Evolutionary conservation across 2,113 vertebrate species (phyloP).

Genomic region (Cathartes aura): DNA sequence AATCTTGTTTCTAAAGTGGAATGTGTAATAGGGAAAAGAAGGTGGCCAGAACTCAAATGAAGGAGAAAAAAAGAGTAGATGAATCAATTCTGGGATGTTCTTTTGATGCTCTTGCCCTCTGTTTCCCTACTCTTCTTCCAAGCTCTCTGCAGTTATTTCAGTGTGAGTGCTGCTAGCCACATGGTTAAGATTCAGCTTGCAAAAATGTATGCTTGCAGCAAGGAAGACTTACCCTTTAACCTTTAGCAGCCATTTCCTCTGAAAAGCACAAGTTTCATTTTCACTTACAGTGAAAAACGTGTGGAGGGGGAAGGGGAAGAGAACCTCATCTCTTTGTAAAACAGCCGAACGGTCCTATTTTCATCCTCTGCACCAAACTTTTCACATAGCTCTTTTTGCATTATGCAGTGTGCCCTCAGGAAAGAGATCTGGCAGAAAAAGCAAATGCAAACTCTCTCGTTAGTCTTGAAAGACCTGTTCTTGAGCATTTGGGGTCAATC

Average conservation of each 20-base stretch:
- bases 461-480: slow-evolving; percentile 46
- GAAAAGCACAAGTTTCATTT: slow-evolving; percentile 69
- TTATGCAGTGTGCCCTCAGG: slow-evolving; percentile 55
- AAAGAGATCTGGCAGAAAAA: slow-evolving; percentile 35
- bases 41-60: slow-evolving; percentile 1
- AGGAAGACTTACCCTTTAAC: slow-evolving; percentile 65
- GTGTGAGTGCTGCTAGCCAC: slow-evolving; percentile 57
- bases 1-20: neutral
- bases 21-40: neutral
- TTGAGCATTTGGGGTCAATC: slow-evolving; percentile 25
- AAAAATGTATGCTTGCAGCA: slow-evolving; percentile 45
- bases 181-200: slow-evolving; percentile 68
- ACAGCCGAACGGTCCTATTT: neutral
- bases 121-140: slow-evolving; percentile 22
- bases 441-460: slow-evolving; percentile 55
- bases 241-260: slow-evolving; percentile 73
- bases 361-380: slow-evolving; percentile 22
- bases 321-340: slow-evolving; percentile 16
- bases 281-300: slow-evolving; percentile 55
- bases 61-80: neutral
- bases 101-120: slow-evolving; percentile 40
- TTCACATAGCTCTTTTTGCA: slow-evolving; percentile 28
- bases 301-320: slow-evolving; percentile 30
- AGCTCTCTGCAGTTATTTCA: slow-evolving; percentile 46
- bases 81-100: neutral